Evolutionary conservation across 2,888 invertebrate species (phyloP), one percentile per base, ranked within the genome.

Genomic region (Globia sparganii): DNA sequence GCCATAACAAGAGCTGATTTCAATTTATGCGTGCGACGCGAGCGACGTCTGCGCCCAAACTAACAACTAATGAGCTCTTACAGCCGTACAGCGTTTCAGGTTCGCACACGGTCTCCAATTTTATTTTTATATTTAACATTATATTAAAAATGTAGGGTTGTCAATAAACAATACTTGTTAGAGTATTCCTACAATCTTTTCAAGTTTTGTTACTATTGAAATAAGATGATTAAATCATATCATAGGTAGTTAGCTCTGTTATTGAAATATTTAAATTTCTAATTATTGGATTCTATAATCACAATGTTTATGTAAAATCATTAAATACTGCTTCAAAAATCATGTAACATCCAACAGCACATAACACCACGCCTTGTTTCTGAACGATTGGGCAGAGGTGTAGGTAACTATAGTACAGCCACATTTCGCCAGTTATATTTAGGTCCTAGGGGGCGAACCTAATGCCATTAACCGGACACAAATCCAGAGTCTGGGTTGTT

Each of bases 1-100:
- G 88, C 90, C 88, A 90, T 93, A 92, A 91, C 90, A 88, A 89
- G 87, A 89, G 90, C 89, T 87, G 91, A 90, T 92, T 92, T 92
- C 92, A 93, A 93, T 93, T 91, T 92, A 91, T 89, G 89, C 86
- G 83, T 85, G 59, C 84, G 83, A 72, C 81, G 87, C 81, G 74
- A 83, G 58, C 86, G 82, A 64, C 84, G 87, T 80, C 77, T 86
- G 87, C 78, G 78, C 65, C 77, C 68, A 81, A 89, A 90, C 87
- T 88, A 87, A 90, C 84, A 91, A 89, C 90, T 89, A 92, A 92
- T 90, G 90, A 90, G 86, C 80, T 83, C 80, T 78, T 75, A 64
- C 73, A 73, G 71, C 80, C 78, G 73, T 78, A 56, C 71, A 75
- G 71, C 76, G 81, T 77, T 83, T 82, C 86, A 78, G 78, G n/a